Conservation (phyloP, 2,797 vertebrate genomes). For the Scarus forsteni region DNA sequence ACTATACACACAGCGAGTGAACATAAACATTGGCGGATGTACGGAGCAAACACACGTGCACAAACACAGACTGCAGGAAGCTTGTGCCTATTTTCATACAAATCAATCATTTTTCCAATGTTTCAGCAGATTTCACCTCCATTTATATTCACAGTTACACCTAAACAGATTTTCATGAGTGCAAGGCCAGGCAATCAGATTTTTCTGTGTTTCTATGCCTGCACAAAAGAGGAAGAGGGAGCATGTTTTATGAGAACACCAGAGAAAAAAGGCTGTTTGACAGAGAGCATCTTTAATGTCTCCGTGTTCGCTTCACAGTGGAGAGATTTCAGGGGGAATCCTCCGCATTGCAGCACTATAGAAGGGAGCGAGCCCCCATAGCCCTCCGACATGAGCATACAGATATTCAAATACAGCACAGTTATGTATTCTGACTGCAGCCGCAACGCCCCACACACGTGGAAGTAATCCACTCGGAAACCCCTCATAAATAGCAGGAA, state of each 20-base stretch:
- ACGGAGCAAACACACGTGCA: constrained; percentile 1
- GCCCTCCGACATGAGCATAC: constrained; percentile 35
- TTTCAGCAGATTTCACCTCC: background rate
- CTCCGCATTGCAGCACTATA: constrained; percentile 73
- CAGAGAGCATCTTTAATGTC: constrained; percentile 50
- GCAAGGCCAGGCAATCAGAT: constrained; percentile 15
- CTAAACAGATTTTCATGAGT: constrained; percentile 6
- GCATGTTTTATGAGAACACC: constrained; percentile 7
- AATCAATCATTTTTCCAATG: background rate
- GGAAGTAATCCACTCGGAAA: constrained; percentile 7
- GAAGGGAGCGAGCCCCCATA: constrained; percentile 36
- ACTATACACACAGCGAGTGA: constrained; percentile 4
- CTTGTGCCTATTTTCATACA: constrained; percentile 3
- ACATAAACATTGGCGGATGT: constrained; percentile 18
- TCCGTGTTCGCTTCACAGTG: constrained; percentile 29
- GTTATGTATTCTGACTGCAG: constrained; percentile 40
- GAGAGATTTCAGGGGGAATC: constrained; percentile 67
- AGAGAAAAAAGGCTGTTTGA: constrained; percentile 13
- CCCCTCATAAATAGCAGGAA: background rate
- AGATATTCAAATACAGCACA: constrained; percentile 51
- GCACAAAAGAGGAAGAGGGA: background rate
- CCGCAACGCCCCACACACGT: constrained; percentile 9
- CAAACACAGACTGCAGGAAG: background rate
- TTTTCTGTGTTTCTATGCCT: background rate
- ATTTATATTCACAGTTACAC: constrained; percentile 16